These are phyloP conservation scores for Lasioglossum villosulum DNA, from an alignment of 2,888 invertebrate species.

Conservation along the genomic window DNA sequence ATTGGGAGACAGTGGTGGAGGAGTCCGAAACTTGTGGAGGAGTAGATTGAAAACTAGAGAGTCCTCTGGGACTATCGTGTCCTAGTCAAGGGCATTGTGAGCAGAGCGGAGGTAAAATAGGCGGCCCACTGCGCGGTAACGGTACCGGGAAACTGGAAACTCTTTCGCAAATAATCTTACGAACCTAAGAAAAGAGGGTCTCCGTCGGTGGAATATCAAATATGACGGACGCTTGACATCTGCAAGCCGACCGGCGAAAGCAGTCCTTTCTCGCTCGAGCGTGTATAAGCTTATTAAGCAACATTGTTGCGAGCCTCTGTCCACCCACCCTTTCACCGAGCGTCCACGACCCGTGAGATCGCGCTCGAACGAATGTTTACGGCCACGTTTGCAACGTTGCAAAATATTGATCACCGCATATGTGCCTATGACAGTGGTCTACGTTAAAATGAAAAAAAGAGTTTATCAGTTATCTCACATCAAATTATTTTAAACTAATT, in stretches of 20 bases:
- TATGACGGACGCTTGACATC: slow-evolving; percentile 83
- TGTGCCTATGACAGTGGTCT: too few relatives aligned
- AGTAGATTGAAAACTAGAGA: slow-evolving; percentile 45
- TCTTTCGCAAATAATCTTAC: slow-evolving; percentile 82
- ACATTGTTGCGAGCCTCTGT: slow-evolving; percentile 77
- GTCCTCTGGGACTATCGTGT: slow-evolving; percentile 41
- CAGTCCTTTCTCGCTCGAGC: slow-evolving; percentile 79
- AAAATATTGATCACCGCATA: background rate
- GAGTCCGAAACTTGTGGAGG: slow-evolving; percentile 51
- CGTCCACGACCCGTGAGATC: slow-evolving; percentile 34
- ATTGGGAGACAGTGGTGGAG: slow-evolving; percentile 43
- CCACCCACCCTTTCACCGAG: slow-evolving; percentile 42
- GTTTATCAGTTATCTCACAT: too few relatives aligned
- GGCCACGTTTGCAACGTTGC: background rate
- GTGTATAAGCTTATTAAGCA: slow-evolving; percentile 84
- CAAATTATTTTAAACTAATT: too few relatives aligned
- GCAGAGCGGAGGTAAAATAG: slow-evolving; percentile 65
- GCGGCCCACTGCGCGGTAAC: slow-evolving; percentile 68
- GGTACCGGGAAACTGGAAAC: slow-evolving; percentile 75
- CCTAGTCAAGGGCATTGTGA: slow-evolving; percentile 69
- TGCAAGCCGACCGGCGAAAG: slow-evolving; percentile 70
- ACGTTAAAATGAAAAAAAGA: too few relatives aligned
- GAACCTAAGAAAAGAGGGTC: slow-evolving; percentile 66
- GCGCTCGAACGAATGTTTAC: slow-evolving; percentile 4
- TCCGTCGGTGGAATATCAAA: slow-evolving; percentile 77